These are phyloP conservation scores for Epinephelus awoara DNA, from an alignment of 2,797 vertebrate species.

Conservation along the genomic window DNA sequence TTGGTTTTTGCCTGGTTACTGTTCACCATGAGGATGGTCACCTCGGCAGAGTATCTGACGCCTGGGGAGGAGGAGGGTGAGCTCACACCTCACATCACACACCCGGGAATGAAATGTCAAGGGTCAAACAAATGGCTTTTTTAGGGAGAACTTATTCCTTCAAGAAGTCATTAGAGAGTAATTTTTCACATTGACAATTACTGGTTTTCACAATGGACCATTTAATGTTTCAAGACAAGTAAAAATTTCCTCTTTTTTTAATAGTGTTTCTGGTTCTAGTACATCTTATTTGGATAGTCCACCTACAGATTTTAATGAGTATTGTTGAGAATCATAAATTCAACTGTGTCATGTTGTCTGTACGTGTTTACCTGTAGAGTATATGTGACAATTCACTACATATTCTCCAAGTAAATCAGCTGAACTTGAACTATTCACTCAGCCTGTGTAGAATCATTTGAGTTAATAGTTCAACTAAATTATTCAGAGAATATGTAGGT, in stretches of 20 bases:
- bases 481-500: no score
- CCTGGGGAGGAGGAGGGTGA: slow-evolving; percentile 76
- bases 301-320: no score
- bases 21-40: slow-evolving; percentile 67
- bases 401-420: no score
- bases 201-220: not conserved
- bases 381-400: no score
- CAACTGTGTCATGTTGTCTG: no score
- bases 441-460: no score
- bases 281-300: no score
- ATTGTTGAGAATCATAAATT: no score
- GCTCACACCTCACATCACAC: slow-evolving; percentile 38
- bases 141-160: not conserved
- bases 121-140: slow-evolving; percentile 14
- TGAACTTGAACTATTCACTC: no score
- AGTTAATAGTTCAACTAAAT: no score
- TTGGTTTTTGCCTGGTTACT: slow-evolving; percentile 75
- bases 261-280: not conserved
- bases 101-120: not conserved
- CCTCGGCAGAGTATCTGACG: slow-evolving; percentile 66
- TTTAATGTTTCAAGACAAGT: not conserved
- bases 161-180: not conserved
- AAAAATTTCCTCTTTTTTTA: not conserved
- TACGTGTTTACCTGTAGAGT: no score
- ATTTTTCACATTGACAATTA: not conserved